Conservation (phyloP, 2,888 invertebrate genomes). For the Cacoxenus indagator region DNA sequence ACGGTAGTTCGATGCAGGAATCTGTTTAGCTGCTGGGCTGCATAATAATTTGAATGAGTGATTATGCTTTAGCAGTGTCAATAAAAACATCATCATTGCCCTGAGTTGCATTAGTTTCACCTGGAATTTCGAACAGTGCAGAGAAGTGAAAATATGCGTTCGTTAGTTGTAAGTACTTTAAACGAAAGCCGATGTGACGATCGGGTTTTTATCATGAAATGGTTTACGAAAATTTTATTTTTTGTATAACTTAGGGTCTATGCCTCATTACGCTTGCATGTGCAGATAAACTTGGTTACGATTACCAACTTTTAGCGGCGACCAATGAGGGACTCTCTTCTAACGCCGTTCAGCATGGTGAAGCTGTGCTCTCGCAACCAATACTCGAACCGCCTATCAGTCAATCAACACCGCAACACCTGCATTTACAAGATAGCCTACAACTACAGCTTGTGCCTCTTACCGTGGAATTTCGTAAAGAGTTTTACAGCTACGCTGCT, state of each 20-base stretch:
- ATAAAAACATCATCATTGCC: constrained; percentile 42
- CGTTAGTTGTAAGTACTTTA: constrained; percentile 50
- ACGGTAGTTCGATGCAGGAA: not conserved
- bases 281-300: constrained; percentile 57
- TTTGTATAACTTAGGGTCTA: constrained; percentile 38
- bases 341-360: constrained; percentile 39
- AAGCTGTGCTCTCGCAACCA: constrained; percentile 48
- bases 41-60: not conserved
- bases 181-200: not conserved
- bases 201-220: not conserved
- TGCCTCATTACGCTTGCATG: constrained; percentile 52
- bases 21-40: not conserved
- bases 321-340: constrained; percentile 43
- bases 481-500: constrained; percentile 65
- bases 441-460: constrained; percentile 36
- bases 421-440: not conserved
- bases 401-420: constrained; percentile 37
- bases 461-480: constrained; percentile 56
- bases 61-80: not conserved
- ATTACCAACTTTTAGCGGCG: constrained; percentile 56
- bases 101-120: constrained; percentile 47
- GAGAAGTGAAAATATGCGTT: constrained; percentile 46
- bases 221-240: constrained; percentile 6
- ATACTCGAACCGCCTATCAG: constrained; percentile 30
- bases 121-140: constrained; percentile 36